Conservation (phyloP, 2,797 vertebrate species). For the Menidia menidia region DNA sequence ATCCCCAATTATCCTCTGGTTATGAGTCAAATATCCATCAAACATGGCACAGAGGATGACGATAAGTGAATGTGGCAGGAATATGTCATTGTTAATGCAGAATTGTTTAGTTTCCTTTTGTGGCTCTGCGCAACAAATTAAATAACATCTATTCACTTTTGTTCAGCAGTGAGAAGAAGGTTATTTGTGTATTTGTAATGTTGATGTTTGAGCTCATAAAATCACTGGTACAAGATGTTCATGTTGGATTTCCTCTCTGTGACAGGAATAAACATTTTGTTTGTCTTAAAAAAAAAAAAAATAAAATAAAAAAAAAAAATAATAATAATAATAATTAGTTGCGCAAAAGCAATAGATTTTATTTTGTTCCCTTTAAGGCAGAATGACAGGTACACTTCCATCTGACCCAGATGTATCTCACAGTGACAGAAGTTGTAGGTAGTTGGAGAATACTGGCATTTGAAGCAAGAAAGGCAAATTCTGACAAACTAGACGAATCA, state of each 20-base stretch:
- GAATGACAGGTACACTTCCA: slow-evolving; percentile 7
- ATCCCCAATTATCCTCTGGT: slow-evolving; percentile 58
- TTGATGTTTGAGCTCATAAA: slow-evolving; percentile 28
- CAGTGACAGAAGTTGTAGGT: slow-evolving; percentile 2
- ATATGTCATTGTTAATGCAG: slow-evolving; percentile 32
- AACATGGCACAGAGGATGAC: slow-evolving; percentile 42
- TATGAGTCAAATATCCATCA: slow-evolving; percentile 56
- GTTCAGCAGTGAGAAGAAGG: slow-evolving; percentile 36
- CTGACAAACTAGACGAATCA: neutral
- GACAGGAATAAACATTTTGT: slow-evolving; percentile 42
- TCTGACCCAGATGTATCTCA: slow-evolving; percentile 42
- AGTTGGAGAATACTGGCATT: slow-evolving; percentile 24
- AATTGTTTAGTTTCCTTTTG: slow-evolving; percentile 3
- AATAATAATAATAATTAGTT: no score
- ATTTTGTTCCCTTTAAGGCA: slow-evolving; percentile 1
- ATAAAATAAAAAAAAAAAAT: no score
- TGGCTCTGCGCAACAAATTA: slow-evolving; percentile 42
- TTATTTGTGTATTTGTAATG: slow-evolving; percentile 42
- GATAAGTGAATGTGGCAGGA: slow-evolving; percentile 40
- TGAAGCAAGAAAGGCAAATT: slow-evolving; percentile 15
- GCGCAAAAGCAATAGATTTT: slow-evolving; percentile 24
- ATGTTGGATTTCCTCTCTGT: slow-evolving; percentile 34
- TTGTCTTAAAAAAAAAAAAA: no score
- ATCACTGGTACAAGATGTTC: slow-evolving; percentile 35
- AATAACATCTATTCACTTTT: slow-evolving; percentile 51